Conservation (phyloP, 2,888 invertebrate genomes). For the Ormyrus thymus region DNA sequence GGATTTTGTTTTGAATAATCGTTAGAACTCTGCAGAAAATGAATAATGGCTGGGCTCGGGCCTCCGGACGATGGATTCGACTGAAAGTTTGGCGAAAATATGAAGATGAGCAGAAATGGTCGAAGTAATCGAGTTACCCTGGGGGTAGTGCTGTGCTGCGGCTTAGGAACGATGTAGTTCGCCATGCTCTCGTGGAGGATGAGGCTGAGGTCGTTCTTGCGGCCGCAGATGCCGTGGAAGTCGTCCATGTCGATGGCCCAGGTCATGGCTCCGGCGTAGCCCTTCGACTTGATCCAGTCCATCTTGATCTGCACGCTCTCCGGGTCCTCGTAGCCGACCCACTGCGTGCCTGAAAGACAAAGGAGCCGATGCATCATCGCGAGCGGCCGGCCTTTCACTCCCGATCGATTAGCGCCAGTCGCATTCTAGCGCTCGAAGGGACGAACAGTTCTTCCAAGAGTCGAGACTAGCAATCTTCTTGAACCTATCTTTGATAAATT, state of each 20-base stretch:
- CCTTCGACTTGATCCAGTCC: constrained; percentile 89
- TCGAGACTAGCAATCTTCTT: too few species aligned
- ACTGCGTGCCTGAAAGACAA: constrained; percentile 80
- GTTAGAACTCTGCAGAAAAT: too few species aligned
- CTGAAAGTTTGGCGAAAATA: too few species aligned
- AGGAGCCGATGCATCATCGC: neutral
- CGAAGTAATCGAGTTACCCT: constrained; percentile 75
- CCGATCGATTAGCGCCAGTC: neutral
- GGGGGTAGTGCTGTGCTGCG: constrained; percentile 81
- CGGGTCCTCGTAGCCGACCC: constrained; percentile 93
- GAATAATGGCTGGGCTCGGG: too few species aligned
- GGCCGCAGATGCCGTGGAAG: constrained; percentile 88
- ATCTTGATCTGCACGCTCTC: constrained; percentile 91
- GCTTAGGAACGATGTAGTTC: constrained; percentile 80
- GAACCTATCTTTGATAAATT: too few species aligned
- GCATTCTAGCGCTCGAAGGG: neutral
- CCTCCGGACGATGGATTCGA: too few species aligned
- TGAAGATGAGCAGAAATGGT: neutral
- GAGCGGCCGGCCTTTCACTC: constrained; percentile 20
- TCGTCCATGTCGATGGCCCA: constrained; percentile 97
- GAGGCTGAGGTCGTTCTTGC: constrained; percentile 84
- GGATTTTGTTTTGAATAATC: too few species aligned
- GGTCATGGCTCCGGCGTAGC: constrained; percentile 91
- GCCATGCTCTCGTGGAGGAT: constrained; percentile 85
- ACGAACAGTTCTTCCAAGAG: too few species aligned